A percentile compares a stretch with the other conserved stretches of the same genome.
These are phyloP conservation scores for Tapirus terrestris DNA, from an alignment of 2,113 vertebrate genomes.

Conservation along the genomic window DNA sequence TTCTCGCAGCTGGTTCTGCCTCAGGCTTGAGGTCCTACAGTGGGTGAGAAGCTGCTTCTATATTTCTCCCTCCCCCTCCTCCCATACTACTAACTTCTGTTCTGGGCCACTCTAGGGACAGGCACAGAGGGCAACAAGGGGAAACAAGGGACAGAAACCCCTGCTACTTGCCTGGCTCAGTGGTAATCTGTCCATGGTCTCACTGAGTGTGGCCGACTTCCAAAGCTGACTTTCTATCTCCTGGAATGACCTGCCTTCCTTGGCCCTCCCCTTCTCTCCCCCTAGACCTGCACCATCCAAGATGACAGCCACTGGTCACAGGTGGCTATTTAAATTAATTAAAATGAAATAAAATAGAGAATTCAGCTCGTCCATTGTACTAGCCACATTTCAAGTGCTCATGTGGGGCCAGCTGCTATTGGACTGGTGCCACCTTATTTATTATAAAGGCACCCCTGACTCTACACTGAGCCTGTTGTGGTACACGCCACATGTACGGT, in stretches of 20 bases:
- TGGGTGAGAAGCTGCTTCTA: too few species aligned
- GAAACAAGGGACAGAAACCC: background rate
- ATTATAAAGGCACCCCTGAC: conserved; percentile 92
- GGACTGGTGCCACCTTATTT: conserved; percentile 84
- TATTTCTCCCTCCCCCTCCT: background rate
- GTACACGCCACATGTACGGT: conserved; percentile 93
- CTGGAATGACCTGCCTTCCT: background rate
- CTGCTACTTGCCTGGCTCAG: background rate
- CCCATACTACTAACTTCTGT: background rate
- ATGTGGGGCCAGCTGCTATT: background rate
- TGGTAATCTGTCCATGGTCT: background rate
- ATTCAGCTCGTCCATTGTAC: too few species aligned
- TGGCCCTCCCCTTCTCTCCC: background rate
- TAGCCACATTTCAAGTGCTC: too few species aligned
- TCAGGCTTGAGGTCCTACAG: background rate
- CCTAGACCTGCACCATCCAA: background rate
- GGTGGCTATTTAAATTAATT: too few species aligned
- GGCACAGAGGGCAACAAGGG: background rate
- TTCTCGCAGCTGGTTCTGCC: background rate
- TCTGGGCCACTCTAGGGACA: background rate
- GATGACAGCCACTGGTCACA: too few species aligned
- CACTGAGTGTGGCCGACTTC: background rate
- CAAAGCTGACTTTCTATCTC: background rate
- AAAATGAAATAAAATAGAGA: too few species aligned
- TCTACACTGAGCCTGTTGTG: conserved; percentile 88